Evolutionary conservation across 2,113 vertebrate species (phyloP), one percentile per base, ranked within the genome.

Genomic region (Glaucomys volans): DNA sequence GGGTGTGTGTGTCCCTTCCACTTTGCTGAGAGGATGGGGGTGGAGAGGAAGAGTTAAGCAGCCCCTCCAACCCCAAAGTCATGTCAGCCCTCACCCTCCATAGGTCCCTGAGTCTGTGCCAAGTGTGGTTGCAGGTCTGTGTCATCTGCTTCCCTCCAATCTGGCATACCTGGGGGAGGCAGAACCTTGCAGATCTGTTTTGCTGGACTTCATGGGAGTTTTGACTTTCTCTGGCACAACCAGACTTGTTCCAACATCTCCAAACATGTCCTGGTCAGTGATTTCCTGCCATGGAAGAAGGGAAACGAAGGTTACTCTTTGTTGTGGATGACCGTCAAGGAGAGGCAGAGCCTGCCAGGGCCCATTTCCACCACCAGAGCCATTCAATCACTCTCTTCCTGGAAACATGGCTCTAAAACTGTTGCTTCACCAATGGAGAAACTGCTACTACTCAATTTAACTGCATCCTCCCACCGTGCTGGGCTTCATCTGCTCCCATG

Each of bases 131-230:
- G 10, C 52, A 67, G 90, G 69, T 44, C 18, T 17, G 20, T 18
- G 7, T 32, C 11, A 20, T 47, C 37, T 66, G 30, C 30, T 64
- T 76, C 62, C 71, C 72, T 83, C 30, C 28, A 13, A 2, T 13
- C 37, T 22, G 11, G 37, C 84, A 75, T 95, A 99, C 99, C 99
- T 98, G 74, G 99, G 99, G 0, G 99, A 99, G 3, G 99, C 98
- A 47, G 99, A 98, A 90, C 98, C 97, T 96, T 99, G 99, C 6
- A 96, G 97, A 59, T 99, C 99, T 0, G 97, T 98, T 96, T 98
- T 99, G 97, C 98, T 98, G 94, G 96, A 99, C 98, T 99, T 99
- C 98, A 99, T 95, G 42, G 99, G 99, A 0, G 99, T 99, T 87
- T 99, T 99, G 83, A 99, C 98, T 98, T 99, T 99, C 93, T 99